These are phyloP conservation scores for Eristalinus aeneus DNA, from an alignment of 2,888 invertebrate species.

Conservation along the genomic window DNA sequence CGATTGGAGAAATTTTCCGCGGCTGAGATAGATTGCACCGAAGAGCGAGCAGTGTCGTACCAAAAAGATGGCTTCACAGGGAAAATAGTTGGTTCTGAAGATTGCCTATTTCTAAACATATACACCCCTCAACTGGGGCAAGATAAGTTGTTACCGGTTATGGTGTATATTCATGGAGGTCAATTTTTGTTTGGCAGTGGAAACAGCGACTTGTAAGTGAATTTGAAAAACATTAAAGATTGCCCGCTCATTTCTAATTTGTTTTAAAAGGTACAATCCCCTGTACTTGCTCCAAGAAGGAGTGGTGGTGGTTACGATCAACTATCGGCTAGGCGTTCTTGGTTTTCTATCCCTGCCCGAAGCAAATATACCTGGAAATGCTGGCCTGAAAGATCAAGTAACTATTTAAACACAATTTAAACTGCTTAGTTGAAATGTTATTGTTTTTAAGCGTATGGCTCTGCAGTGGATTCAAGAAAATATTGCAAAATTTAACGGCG, in stretches of 20 bases:
- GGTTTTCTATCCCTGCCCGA: constrained; percentile 73
- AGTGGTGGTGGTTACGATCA: constrained; percentile 73
- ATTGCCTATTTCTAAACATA: constrained; percentile 76
- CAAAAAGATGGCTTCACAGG: constrained; percentile 71
- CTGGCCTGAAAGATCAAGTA: constrained; percentile 74
- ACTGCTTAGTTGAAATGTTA: not conserved
- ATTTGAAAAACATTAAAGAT: not conserved
- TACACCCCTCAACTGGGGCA: constrained; percentile 72
- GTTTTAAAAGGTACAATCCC: constrained; percentile 73
- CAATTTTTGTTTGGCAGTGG: constrained; percentile 72
- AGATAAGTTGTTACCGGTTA: constrained; percentile 72
- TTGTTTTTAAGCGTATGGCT: constrained; percentile 76
- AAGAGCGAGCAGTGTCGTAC: constrained; percentile 75
- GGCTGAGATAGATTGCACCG: constrained; percentile 77
- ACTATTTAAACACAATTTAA: not conserved
- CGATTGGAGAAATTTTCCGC: constrained; percentile 75
- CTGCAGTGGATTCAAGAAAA: constrained; percentile 79
- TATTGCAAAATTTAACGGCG: constrained; percentile 79
- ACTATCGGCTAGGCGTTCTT: constrained; percentile 72
- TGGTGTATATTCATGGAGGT: constrained; percentile 75
- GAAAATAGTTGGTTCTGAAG: constrained; percentile 74
- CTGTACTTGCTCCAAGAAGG: constrained; percentile 72
- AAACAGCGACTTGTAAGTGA: constrained; percentile 76
- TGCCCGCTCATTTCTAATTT: not conserved
- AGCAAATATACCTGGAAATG: constrained; percentile 72